Base-by-base conservation (phyloP, 2,888 invertebrate genomes). In the Stictocephala bisonia region DNA sequence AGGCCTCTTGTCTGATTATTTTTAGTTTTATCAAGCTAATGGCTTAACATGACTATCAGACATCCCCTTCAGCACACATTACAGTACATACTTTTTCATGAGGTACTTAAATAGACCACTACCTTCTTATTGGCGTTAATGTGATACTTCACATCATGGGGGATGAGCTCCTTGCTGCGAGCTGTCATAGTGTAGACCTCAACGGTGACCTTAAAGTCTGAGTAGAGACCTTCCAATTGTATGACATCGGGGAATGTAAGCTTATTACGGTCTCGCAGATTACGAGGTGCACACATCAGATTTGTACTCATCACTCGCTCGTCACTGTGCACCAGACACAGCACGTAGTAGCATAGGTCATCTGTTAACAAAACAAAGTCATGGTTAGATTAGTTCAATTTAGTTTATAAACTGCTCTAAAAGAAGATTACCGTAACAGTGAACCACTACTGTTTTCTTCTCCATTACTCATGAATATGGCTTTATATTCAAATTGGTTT, bases 141-240 rank as follows among this genome's bases (percentile, higher is more conserved):
- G 81, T 95, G 95, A 84, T 95, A 96, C 84, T 96, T 96, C 29
- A 94, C 90, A 80, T 95, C 93, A 79, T 95, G 95, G 0, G 95
- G 92, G 60, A 95, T 84, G 73, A 90, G 85, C 84, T 96, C 94
- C 53, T 76, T 75, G 60, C 73, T 75, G 41, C 76, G 90, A 0
- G 94, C 94, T 83, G 93, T 91, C 79, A 95, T 86, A n/a, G 92
- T 89, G 82, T 95, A 95, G 51, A 95, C 90, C 84, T 93, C 96
- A 71, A 98, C 87, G 0, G 92, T 91, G 40, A 96, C 91, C 83
- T 92, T 91, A 83, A 98, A 99, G 84, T 96, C 95, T 74, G 94
- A 92, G 77, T 91, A 90, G 69, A 98, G 90, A 79, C 94, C 91
- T 75, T 91, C 88, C 79, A 99, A 88, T 86, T 76, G 74, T 22